phyloP scores from a whole-genome alignment of 2,888 invertebrate species.

The Matsumyia berberina region DNA sequence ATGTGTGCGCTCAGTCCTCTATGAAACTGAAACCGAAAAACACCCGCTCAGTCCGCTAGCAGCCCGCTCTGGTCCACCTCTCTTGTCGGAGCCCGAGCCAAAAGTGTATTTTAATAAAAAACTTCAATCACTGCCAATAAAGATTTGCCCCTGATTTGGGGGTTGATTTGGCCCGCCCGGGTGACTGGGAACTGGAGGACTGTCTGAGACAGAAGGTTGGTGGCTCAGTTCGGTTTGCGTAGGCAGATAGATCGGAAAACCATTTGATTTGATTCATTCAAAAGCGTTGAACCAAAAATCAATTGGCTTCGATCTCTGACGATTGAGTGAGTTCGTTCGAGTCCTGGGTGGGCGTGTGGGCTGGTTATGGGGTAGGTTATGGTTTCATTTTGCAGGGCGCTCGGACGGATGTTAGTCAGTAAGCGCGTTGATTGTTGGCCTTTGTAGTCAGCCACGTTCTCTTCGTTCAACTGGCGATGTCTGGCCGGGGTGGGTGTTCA shows the following conservation, averaged over 20 bases:
- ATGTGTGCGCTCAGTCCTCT: constrained; percentile 19
- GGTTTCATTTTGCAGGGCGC: constrained; percentile 60
- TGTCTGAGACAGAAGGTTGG: constrained; percentile 43
- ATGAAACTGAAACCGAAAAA: constrained; percentile 72
- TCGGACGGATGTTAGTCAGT: constrained; percentile 54
- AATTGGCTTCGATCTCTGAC: constrained; percentile 76
- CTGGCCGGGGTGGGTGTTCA: constrained; percentile 18
- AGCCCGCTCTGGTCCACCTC: constrained; percentile 6
- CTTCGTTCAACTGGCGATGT: constrained; percentile 25
- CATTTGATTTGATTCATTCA: constrained; percentile 76
- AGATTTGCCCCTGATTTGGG: constrained; percentile 59
- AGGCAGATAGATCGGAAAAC: constrained; percentile 76
- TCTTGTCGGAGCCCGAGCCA: constrained; percentile 43
- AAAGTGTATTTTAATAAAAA: constrained; percentile 72
- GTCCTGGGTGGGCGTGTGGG: constrained; percentile 10
- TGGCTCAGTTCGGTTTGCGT: constrained; percentile 48
- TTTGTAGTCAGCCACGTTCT: constrained; percentile 67
- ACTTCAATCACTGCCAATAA: constrained; percentile 75
- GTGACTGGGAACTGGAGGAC: constrained; percentile 1
- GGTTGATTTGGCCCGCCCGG: constrained; percentile 2
- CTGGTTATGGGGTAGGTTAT: constrained; percentile 50
- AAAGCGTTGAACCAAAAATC: constrained; percentile 76
- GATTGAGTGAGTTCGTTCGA: constrained; percentile 72
- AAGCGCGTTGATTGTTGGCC: constrained; percentile 66
- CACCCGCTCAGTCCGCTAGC: constrained; percentile 23